Evolutionary conservation across 2,888 invertebrate genomes (phyloP).

Genomic region (Formica aserva): DNA sequence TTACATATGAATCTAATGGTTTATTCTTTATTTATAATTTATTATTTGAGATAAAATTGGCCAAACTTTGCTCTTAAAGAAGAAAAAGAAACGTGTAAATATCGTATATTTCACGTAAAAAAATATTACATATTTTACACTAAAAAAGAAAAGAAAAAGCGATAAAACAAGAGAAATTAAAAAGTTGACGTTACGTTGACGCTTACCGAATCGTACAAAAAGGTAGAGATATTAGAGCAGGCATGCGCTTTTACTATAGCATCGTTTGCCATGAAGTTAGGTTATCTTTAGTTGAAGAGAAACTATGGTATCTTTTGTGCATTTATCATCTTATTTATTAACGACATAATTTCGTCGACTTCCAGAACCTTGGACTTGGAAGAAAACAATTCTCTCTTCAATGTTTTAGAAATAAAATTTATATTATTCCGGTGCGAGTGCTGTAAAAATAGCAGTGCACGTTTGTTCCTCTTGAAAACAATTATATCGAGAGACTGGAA

Average conservation of each 20-base stretch:
- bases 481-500: conserved; percentile 56
- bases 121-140: too few relatives aligned
- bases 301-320: conserved; percentile 69
- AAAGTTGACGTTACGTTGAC: conserved; percentile 72
- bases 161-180: conserved; percentile 38
- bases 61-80: background rate
- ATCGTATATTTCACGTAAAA: too few relatives aligned
- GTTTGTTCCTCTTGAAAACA: conserved; percentile 60
- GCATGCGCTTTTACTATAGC: conserved; percentile 77
- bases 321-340: conserved; percentile 71
- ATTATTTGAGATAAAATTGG: too few relatives aligned
- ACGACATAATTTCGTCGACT: conserved; percentile 75
- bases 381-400: background rate
- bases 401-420: conserved; percentile 21
- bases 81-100: background rate
- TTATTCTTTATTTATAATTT: too few relatives aligned
- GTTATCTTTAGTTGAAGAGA: conserved; percentile 81
- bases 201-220: conserved; percentile 73
- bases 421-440: background rate
- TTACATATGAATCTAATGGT: too few relatives aligned
- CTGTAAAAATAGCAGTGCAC: conserved; percentile 3
- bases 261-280: conserved; percentile 78
- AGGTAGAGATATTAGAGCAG: conserved; percentile 64
- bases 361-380: conserved; percentile 66
- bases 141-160: background rate